These are phyloP conservation scores for Nineta flava DNA, from an alignment of 2,888 invertebrate genomes.

Conservation along the genomic window DNA sequence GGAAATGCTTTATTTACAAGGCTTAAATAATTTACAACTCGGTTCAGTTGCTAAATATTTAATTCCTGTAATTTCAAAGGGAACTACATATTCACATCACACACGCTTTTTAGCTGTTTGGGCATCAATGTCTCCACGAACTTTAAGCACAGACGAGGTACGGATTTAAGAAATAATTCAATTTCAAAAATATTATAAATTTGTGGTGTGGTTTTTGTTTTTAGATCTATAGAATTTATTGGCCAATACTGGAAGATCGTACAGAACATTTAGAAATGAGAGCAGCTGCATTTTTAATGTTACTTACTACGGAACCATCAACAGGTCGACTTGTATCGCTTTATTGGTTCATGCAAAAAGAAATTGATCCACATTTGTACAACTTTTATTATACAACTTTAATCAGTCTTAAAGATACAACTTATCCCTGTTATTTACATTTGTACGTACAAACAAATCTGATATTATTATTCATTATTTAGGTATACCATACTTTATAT, in stretches of 20 bases:
- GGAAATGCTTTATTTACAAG: conserved; percentile 55
- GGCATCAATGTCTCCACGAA: conserved; percentile 37
- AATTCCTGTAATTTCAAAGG: conserved; percentile 29
- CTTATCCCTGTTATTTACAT: conserved; percentile 47
- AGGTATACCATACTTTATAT: not conserved
- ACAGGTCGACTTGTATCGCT: conserved; percentile 49
- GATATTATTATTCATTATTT: not conserved
- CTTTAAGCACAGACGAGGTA: conserved; percentile 33
- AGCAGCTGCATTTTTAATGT: conserved; percentile 45
- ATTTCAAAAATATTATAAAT: not conserved
- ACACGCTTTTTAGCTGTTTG: conserved; percentile 53
- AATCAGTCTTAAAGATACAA: conserved; percentile 46
- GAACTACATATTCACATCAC: conserved; percentile 31
- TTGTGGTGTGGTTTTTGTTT: not conserved
- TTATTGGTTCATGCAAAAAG: conserved; percentile 47
- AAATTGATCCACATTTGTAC: conserved; percentile 44
- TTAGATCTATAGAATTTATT: conserved; percentile 41
- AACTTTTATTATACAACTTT: conserved; percentile 56
- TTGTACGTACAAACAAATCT: conserved; percentile 35
- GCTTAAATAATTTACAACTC: conserved; percentile 46
- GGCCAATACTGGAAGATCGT: conserved; percentile 51
- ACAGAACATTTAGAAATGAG: conserved; percentile 50
- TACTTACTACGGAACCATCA: conserved; percentile 46
- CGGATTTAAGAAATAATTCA: conserved; percentile 9
- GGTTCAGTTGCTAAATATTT: conserved; percentile 36